These are phyloP conservation scores for Branchinecta sandiegonensis DNA, from an alignment of 2,888 invertebrate genomes.

Conservation along the genomic window DNA sequence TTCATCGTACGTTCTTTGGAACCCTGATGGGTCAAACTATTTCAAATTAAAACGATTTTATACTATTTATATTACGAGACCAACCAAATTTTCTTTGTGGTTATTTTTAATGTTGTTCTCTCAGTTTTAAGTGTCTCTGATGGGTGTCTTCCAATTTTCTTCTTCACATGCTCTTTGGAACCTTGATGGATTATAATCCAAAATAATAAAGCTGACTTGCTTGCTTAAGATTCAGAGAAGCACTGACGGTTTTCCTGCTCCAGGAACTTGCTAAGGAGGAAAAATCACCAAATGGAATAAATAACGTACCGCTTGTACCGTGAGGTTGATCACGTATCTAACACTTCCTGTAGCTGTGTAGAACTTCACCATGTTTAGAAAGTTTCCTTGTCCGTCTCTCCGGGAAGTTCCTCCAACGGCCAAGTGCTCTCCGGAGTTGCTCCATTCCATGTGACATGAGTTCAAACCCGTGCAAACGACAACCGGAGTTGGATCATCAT, in stretches of 20 bases:
- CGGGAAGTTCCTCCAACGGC: slow-evolving; percentile 61
- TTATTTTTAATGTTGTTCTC: no score
- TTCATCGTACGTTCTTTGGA: no score
- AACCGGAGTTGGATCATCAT: slow-evolving; percentile 83
- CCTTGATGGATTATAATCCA: no score
- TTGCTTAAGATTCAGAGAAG: no score
- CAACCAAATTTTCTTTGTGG: no score
- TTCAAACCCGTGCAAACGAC: slow-evolving; percentile 55
- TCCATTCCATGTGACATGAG: slow-evolving; percentile 72
- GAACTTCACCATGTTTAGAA: slow-evolving; percentile 71
- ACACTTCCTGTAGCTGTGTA: slow-evolving; percentile 72
- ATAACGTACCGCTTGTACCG: slow-evolving; percentile 50
- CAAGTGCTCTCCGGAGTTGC: slow-evolving; percentile 76
- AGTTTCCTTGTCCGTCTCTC: slow-evolving; percentile 37
- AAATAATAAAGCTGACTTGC: no score
- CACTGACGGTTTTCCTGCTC: not conserved
- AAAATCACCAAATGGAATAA: not conserved
- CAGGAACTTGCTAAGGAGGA: not conserved
- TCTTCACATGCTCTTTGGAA: no score
- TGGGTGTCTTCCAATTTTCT: no score
- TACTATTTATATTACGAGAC: no score
- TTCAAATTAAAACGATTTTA: no score
- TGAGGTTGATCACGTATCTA: slow-evolving; percentile 62
- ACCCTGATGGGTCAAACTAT: no score
- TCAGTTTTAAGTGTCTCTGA: no score